Evolutionary conservation across 2,113 vertebrate genomes (phyloP).

Genomic region (Microcebus jonahi): DNA sequence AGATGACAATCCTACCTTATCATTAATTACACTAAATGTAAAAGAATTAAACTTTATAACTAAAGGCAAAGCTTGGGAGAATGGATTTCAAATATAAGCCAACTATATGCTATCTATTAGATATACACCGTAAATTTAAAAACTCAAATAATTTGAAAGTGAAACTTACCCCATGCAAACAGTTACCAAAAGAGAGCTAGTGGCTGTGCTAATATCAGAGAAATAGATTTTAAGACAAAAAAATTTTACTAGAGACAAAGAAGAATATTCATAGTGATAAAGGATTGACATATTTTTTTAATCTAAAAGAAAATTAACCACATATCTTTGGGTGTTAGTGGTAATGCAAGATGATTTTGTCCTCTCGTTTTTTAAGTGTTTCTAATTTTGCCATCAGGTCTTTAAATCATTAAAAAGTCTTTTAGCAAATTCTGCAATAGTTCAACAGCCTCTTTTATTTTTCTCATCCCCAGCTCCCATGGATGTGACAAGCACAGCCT

Average conservation of each 20-base stretch:
- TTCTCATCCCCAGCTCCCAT: neutral
- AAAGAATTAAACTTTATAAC: neutral
- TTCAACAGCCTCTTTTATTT: neutral
- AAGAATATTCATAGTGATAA: neutral
- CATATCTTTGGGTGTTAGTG: neutral
- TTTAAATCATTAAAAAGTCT: neutral
- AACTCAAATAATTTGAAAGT: neutral
- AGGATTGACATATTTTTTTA: neutral
- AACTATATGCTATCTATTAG: neutral
- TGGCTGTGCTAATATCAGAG: neutral
- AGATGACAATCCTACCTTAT: neutral
- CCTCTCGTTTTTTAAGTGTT: neutral
- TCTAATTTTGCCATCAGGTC: neutral
- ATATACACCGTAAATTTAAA: neutral
- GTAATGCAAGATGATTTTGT: neutral
- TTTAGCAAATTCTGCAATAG: neutral
- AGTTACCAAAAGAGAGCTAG: neutral
- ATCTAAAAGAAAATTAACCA: neutral
- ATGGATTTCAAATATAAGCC: neutral
- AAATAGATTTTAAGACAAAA: neutral
- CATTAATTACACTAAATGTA: neutral
- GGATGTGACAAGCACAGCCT: neutral
- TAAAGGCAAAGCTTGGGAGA: neutral
- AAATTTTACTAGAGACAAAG: neutral
- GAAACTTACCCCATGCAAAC: neutral